Evolutionary conservation across 2,113 vertebrate genomes (phyloP).

Genomic region (Calypte anna): DNA sequence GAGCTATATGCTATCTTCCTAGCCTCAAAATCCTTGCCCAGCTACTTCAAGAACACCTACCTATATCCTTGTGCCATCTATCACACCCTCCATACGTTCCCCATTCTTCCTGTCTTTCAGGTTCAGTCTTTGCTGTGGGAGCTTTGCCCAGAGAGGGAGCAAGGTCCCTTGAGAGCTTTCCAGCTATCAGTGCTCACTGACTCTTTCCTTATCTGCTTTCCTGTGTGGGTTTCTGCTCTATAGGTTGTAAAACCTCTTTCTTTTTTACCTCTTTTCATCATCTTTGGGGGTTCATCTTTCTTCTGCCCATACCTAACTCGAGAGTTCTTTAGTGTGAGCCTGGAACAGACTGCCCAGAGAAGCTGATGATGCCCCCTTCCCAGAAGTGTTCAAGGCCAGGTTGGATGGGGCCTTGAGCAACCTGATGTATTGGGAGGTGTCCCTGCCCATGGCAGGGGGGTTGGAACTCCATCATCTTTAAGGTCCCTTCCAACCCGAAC

Average conservation of each 20-base stretch:
- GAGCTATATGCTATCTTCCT: not conserved
- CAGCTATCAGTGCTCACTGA: not conserved
- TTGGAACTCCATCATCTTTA: no score
- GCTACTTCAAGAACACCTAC: not conserved
- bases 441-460: no score
- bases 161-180: not conserved
- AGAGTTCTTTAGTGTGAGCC: not conserved
- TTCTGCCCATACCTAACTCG: fast-evolving
- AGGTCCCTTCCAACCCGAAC: no score
- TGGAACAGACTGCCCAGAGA: no score
- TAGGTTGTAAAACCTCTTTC: not conserved
- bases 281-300: not conserved
- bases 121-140: not conserved
- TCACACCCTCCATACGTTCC: not conserved
- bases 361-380: no score
- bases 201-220: not conserved
- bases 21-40: not conserved
- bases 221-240: not conserved
- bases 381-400: no score
- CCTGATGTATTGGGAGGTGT: no score
- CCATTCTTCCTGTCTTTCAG: not conserved
- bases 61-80: not conserved
- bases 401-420: no score
- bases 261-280: not conserved
- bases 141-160: not conserved